phyloP scores from a whole-genome alignment of 53 echinoderm and acorn worm genomes.

The Astropecten irregularis region DNA sequence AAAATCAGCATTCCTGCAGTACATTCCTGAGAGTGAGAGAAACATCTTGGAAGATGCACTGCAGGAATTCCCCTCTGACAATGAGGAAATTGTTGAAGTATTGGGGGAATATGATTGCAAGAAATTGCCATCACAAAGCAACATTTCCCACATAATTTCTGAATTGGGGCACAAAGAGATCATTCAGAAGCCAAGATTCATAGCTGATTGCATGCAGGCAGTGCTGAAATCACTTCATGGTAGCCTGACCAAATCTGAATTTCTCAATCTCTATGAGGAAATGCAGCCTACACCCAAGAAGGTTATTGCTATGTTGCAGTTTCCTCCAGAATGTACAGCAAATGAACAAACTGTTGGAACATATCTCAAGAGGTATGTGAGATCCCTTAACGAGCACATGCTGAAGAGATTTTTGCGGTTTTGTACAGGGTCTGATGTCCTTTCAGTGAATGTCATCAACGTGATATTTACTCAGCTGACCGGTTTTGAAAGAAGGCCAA shows the following conservation, averaged over 20 bases:
- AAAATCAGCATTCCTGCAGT: neutral
- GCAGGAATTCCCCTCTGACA: constrained; percentile 5
- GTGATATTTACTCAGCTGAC: constrained; percentile 5
- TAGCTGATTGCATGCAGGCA: constrained; percentile 11
- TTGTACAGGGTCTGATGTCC: constrained; percentile 29
- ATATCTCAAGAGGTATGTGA: constrained; percentile 50
- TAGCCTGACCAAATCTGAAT: constrained; percentile 2
- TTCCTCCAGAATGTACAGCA: constrained; percentile 16
- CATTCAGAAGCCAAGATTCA: constrained; percentile 43
- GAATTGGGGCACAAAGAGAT: constrained; percentile 52
- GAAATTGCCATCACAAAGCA: constrained; percentile 1
- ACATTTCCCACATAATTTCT: constrained; percentile 19
- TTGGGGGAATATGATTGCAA: constrained; percentile 41
- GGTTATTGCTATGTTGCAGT: constrained; percentile 19
- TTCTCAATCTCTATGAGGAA: constrained; percentile 35
- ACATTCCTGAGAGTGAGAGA: constrained; percentile 4
- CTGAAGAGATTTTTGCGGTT: constrained; percentile 37
- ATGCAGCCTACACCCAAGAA: constrained; percentile 32
- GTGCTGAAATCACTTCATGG: constrained; percentile 10
- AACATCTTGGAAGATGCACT: neutral
- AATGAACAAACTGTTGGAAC: constrained; percentile 2
- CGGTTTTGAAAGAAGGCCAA: constrained; percentile 52
- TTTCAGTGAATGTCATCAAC: neutral
- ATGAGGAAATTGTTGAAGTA: constrained; percentile 3
- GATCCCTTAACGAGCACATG: constrained; percentile 7